Evolutionary conservation across 2,797 vertebrate species (phyloP).

Genomic region (Sebastes kiyomatsui): DNA sequence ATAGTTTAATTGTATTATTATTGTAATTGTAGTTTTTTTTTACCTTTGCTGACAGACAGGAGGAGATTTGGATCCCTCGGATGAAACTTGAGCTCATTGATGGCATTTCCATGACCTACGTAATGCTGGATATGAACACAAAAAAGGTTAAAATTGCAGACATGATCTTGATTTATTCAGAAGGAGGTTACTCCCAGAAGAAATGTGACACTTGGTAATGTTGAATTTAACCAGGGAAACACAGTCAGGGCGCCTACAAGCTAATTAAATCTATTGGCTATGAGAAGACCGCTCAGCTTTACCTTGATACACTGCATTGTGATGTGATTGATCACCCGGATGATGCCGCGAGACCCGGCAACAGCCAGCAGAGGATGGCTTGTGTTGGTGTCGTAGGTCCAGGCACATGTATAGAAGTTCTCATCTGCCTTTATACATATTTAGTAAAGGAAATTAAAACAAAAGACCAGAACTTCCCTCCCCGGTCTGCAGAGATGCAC

Average conservation of each 20-base stretch:
- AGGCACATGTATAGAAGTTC: conserved; percentile 98
- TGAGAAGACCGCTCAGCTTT: background rate
- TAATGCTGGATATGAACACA: conserved; percentile 87
- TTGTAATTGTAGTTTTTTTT: background rate
- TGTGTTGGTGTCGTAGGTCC: conserved; percentile 98
- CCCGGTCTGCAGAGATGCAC: background rate
- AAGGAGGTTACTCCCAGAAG: background rate
- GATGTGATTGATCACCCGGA: conserved; percentile 98
- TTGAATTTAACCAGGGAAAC: background rate
- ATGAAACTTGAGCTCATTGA: conserved; percentile 99
- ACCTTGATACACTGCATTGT: conserved; percentile 99
- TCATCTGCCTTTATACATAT: conserved; percentile 88
- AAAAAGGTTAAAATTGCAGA: background rate
- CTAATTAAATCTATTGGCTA: background rate
- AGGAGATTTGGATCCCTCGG: conserved; percentile 98
- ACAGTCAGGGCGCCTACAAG: no score
- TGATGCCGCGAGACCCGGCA: conserved; percentile 96
- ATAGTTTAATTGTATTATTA: background rate
- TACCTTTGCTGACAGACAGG: conserved; percentile 99
- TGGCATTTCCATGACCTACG: conserved; percentile 98
- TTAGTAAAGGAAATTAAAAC: conserved; percentile 43
- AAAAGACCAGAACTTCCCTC: background rate
- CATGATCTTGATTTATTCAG: no score
- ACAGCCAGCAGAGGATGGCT: conserved; percentile 96
- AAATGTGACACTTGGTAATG: background rate